Base-by-base conservation (phyloP, 2,888 invertebrate species). In the Andrena praecox region DNA sequence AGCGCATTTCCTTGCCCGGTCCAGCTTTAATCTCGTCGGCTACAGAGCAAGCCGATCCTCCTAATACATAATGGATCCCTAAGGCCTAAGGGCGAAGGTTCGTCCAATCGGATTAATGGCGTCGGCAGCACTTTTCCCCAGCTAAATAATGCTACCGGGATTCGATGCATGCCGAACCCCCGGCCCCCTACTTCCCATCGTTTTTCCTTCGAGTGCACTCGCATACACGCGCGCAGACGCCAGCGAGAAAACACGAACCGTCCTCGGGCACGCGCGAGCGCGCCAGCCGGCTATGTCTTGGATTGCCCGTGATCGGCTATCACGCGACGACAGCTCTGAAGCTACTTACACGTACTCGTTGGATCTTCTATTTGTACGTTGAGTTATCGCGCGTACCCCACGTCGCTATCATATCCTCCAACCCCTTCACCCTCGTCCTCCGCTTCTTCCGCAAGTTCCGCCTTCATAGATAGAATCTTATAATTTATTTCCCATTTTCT, bases 61-160 rank as follows among this genome's bases (percentile, higher is more conserved):
- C 85, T 89, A 86, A 89, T 89, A 85, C 88, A 89, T 90, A 90
- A 90, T 90, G 87, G 85, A 90, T 90, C 84, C 82, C 82, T 27
- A 80, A 85, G 85, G 86, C 77, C 79, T 84, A 86, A 77, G 75
- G 76, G 79, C 63, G 77, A 81, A 70, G 85, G 71, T 80, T 85
- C 77, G 82, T 85, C 85, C 87, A 89, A 89, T 89, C 87, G 86
- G 87, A 90, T 90, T 90, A 90, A 90, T 89, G 85, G 88, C 77
- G 71, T 79, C 68, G 72, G 64, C 80, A 85, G 80, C 82, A 85
- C 83, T 86, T 87, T 90, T 89, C 87, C 87, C 78, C 66, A 35
- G 67, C 76, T 90, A 88, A 84, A 87, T 85, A 88, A 88, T 82
- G 84, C 78, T 75, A 62, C 78, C 72, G 69, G 80, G 73, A 87